Conservation (phyloP, 2,797 vertebrate genomes). For the Muscicapa striata region DNA sequence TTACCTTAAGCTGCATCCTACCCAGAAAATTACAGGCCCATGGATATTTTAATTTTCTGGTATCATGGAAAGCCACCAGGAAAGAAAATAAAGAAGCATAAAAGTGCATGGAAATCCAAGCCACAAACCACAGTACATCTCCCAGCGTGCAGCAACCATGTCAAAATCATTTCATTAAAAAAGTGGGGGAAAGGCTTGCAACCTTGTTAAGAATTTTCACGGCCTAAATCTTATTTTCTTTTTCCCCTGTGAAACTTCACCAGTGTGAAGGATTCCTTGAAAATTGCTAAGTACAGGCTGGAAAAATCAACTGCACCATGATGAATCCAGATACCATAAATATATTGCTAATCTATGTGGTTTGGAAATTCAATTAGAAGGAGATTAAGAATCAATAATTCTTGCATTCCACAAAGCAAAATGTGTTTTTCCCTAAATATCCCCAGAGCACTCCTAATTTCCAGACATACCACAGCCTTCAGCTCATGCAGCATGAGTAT, state of each 20-base stretch:
- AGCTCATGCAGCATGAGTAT: neutral
- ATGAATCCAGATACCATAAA: neutral
- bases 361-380: constrained; percentile 1
- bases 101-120: neutral
- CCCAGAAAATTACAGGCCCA: neutral
- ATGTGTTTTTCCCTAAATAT: neutral
- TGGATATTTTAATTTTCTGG: neutral
- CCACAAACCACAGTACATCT: constrained; percentile 11
- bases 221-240: neutral
- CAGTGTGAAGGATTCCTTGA: neutral
- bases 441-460: neutral
- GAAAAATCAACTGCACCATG: neutral
- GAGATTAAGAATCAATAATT: neutral
- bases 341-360: neutral
- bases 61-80: neutral
- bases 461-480: neutral
- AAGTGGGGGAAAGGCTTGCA: neutral
- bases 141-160: neutral
- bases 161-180: neutral
- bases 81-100: neutral
- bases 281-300: neutral
- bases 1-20: neutral
- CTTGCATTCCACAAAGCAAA: neutral
- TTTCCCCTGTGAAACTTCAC: neutral
- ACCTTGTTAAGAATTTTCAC: neutral